Conservation (phyloP, 2,113 vertebrate genomes). For the Murina feae region DNA sequence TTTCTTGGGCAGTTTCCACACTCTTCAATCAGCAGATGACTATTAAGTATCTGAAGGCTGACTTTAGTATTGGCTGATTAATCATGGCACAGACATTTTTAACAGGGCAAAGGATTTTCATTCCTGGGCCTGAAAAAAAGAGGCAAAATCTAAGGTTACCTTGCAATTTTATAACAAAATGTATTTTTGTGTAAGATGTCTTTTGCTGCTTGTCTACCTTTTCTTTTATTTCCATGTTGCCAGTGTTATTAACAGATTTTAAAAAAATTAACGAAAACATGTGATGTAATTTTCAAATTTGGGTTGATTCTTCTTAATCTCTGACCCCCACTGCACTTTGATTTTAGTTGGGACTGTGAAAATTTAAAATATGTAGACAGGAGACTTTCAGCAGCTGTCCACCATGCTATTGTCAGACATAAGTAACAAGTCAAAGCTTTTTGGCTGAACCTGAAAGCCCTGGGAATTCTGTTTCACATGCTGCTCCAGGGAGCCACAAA, state of each 20-base stretch:
- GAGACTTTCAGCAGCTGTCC: background rate
- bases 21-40: background rate
- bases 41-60: background rate
- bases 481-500: background rate
- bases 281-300: background rate
- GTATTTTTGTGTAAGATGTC: background rate
- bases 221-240: background rate
- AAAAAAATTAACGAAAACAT: background rate
- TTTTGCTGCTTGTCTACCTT: background rate
- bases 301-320: background rate
- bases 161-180: background rate
- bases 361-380: background rate
- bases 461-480: background rate
- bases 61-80: background rate
- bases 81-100: background rate
- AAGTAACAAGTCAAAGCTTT: background rate
- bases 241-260: background rate
- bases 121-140: background rate
- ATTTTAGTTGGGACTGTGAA: background rate
- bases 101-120: background rate
- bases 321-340: background rate
- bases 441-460: background rate
- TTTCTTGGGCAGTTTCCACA: background rate
- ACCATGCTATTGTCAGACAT: background rate
- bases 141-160: background rate